Percentiles rank a stretch among this genome's conserved stretches.
Evolutionary conservation across 37 sponge, comb jelly and placozoan genomes (phyloP).

Genomic region (Oscarella lobularis): DNA sequence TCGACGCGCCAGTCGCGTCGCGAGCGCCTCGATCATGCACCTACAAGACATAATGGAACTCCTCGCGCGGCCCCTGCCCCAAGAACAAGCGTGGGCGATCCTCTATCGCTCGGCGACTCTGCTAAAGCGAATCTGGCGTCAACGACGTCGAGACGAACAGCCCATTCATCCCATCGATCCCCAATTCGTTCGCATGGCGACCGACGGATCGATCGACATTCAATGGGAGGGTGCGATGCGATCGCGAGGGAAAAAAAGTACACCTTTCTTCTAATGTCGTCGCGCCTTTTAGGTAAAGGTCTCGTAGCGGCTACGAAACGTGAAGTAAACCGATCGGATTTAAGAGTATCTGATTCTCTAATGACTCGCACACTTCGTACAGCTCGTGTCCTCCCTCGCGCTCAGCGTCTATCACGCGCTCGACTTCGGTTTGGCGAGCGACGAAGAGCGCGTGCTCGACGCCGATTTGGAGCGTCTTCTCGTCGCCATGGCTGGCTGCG

Average conservation of each 20-base stretch:
- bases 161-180: not conserved
- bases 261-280: too few species aligned
- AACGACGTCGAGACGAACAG: not conserved
- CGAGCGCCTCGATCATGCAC: not conserved
- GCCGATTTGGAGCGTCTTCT: not conserved
- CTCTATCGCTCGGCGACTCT: not conserved
- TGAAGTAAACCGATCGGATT: too few species aligned
- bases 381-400: not conserved
- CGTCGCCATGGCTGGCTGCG: not conserved
- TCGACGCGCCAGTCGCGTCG: not conserved
- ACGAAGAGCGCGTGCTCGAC: not conserved
- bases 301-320: not conserved
- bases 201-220: not conserved
- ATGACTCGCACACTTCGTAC: too few species aligned
- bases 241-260: too few species aligned
- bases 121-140: not conserved
- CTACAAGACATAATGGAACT: not conserved
- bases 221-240: not conserved
- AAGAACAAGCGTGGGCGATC: conserved; percentile 1
- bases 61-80: not conserved
- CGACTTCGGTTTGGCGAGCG: not conserved
- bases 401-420: not conserved
- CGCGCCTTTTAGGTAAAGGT: not conserved
- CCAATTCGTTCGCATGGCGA: not conserved
- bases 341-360: too few species aligned